Evolutionary conservation across 2,113 vertebrate genomes (phyloP), one percentile per base, ranked within the genome.

Genomic region (Pelusios castaneus): DNA sequence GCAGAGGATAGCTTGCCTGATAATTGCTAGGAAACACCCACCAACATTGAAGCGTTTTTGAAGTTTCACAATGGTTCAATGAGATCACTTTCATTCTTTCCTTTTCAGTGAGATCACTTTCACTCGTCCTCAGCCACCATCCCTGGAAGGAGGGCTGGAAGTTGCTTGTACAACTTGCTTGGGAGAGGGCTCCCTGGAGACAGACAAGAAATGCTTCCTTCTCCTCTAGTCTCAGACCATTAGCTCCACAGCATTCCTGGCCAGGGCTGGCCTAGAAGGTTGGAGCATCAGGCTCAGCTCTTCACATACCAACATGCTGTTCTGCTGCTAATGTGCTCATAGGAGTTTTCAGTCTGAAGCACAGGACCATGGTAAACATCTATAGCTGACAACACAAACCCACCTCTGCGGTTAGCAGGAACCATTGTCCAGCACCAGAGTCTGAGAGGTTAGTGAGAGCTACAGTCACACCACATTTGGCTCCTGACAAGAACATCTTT

Each of bases 1-100:
- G 2, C 12, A 14, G 73, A 45, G 73, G 41, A 41, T 10, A 45
- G 41, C 0, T 0, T 24, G 25, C 84, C 84, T 1, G 2, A 52
- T 86, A 77, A 63, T 81, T 88, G 78, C 67, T 25, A 80, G 56
- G 90, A 31, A 90, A 82, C 89, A 80, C 70, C 86, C 45, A 85
- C 82, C 73, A 25, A 92, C 41, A 67, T 34, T 41, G 34, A 85
- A 63, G 73, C 52, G 84, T 80, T 60, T 82, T 89, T 90, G 77
- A 90, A 80, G 86, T 91, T 58, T 92, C 82, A 91, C 1, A 56
- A 82, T 67, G 52, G 82, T 91, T 47, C 47, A 47, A 10, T 47
- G 47, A 47, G 47, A 47, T 24, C 22, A 51, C 1, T 29, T 83
- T 87, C 87, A 47, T 10, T 47, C 47, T 47, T 47, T 47, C 47